These are phyloP conservation scores for Vanessa tameamea DNA, from an alignment of 1,140 invertebrate genomes.

Conservation along the genomic window DNA sequence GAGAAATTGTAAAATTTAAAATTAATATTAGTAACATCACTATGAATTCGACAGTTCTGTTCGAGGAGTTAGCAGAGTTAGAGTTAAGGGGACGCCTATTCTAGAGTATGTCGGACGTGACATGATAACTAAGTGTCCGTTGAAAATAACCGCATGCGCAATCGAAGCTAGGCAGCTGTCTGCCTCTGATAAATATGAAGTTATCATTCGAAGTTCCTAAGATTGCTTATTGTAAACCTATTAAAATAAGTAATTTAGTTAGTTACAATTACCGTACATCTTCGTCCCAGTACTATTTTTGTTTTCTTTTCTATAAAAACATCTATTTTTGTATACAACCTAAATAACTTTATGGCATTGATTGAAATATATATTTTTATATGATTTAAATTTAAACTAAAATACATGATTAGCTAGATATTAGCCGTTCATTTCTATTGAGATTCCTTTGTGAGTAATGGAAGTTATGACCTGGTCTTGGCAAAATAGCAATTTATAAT, in stretches of 20 bases:
- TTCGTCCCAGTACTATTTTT: too few species aligned
- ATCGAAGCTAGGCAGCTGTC: neutral
- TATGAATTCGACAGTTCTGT: neutral
- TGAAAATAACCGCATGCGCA: slow-evolving; percentile 11
- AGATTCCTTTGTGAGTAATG: slow-evolving; percentile 30
- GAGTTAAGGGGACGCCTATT: slow-evolving; percentile 44
- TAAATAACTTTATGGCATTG: too few species aligned
- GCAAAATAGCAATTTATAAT: slow-evolving; percentile 13
- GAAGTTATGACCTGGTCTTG: slow-evolving; percentile 5
- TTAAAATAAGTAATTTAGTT: too few species aligned
- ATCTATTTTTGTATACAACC: too few species aligned
- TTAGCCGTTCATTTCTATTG: slow-evolving; percentile 31
- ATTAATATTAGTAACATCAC: neutral
- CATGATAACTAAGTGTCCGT: slow-evolving; percentile 45
- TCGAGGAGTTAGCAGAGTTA: neutral
- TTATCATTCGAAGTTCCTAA: too few species aligned
- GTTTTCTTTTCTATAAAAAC: too few species aligned
- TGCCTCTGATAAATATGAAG: too few species aligned
- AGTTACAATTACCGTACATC: too few species aligned
- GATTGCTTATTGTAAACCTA: too few species aligned
- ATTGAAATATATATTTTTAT: too few species aligned
- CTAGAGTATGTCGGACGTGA: slow-evolving; percentile 65
- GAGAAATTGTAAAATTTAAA: neutral
- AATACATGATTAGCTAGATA: slow-evolving; percentile 16
- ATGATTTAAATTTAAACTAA: too few species aligned